Base-by-base conservation (phyloP, 2,888 invertebrate genomes). In the Abrostola tripartita region DNA sequence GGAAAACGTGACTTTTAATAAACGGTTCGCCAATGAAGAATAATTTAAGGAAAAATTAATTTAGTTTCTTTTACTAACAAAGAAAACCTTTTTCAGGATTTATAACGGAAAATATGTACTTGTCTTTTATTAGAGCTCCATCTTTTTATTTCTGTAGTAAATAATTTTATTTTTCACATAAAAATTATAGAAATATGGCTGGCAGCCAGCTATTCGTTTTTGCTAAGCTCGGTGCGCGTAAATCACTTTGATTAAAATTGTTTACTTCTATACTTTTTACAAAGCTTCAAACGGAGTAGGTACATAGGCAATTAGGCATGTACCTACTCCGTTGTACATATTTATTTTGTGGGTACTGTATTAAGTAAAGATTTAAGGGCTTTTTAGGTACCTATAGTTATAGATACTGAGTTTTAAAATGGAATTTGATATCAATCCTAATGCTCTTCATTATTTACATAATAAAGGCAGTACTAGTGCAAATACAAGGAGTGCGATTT, bases 181-280 rank as follows among this genome's bases (percentile, higher is more conserved):
- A 51, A 56, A 52, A 11, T 73, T 73, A 55, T 52, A 53, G 56
- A 42, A 62, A 57, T 57, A 77, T 73, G 68, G 78, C 57, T 62
- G 55, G 37, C 40, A 52, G 78, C 74, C 73, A 62, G 59, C 68
- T 54, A 52, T 68, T 67, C 55, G 38, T 53, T 52, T 64, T 70
- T 41, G 65, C 60, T 61, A 24, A 58, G 40, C 53, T 42, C 8
- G 38, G 44, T n/a, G 37, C 55, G 55, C 53, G 50, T 76, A 66
- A 61, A 61, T 72, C 61, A 76, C 52, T 12, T 52, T 7, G 58
- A 36, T 41, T 41, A 49, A 61, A 71, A 65, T 72, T 58, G 44
- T 53, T 53, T 37, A 9, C 14, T 54, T 44, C 50, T 42, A 44
- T 9, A 42, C 41, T 47, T 37, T 49, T 57, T 47, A 52, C 11